A percentile compares a stretch with the other conserved stretches of the same genome.
These are phyloP conservation scores for Carapus acus DNA, from an alignment of 2,797 vertebrate genomes.

Conservation along the genomic window DNA sequence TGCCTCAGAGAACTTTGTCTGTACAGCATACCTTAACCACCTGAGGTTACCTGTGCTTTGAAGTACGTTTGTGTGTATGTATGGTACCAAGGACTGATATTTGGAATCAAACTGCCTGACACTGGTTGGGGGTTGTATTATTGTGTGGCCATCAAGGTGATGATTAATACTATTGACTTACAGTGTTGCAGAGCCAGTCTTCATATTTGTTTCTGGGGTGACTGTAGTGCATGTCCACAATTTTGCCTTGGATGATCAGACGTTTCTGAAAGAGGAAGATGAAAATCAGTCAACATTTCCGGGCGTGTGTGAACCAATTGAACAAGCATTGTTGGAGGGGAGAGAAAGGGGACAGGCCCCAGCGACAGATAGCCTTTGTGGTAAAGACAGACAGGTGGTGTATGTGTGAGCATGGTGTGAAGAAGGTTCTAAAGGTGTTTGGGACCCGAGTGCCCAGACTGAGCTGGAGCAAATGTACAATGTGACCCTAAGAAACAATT, in stretches of 20 bases:
- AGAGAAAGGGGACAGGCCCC: constrained; percentile 70
- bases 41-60: constrained; percentile 49
- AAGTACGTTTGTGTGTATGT: constrained; percentile 25
- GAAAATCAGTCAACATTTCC: constrained; percentile 72
- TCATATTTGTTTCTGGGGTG: constrained; percentile 97
- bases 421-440: constrained; percentile 71
- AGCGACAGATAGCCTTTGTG: constrained; percentile 73
- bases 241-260: constrained; percentile 93
- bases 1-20: constrained; percentile 61
- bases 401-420: constrained; percentile 64
- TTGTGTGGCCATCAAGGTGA: constrained; percentile 15
- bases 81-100: constrained; percentile 31
- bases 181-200: constrained; percentile 99
- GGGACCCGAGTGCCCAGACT: constrained; percentile 80
- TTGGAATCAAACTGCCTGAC: constrained; percentile 24
- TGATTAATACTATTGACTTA: constrained; percentile 63
- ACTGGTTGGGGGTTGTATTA: constrained; percentile 18
- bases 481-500: constrained; percentile 61
- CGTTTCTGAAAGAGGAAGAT: constrained; percentile 91
- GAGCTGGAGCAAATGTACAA: constrained; percentile 78
- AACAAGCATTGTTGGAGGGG: constrained; percentile 91
- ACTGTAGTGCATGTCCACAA: constrained; percentile 97
- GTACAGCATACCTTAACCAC: constrained; percentile 59
- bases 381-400: constrained; percentile 66
- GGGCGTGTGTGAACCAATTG: constrained; percentile 70